A percentile compares a stretch with the other conserved stretches of the same genome.
Evolutionary conservation across 53 echinoderm and acorn worm species (phyloP).

Genomic region (Patiria pectinifera): DNA sequence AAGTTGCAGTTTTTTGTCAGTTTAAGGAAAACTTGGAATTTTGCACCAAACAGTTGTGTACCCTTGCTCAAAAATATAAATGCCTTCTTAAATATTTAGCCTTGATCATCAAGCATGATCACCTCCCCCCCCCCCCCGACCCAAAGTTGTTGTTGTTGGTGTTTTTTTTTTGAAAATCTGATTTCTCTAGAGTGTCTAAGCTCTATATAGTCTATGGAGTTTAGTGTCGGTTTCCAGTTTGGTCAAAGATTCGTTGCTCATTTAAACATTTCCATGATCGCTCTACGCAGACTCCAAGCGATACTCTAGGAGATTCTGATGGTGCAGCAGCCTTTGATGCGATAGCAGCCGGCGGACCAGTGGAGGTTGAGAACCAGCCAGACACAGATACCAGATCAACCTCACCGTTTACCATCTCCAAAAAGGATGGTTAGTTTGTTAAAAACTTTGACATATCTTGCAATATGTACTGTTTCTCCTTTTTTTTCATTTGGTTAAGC

Average conservation of each 20-base stretch:
- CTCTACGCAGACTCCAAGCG: slow-evolving; percentile 80
- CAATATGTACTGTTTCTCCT: background rate
- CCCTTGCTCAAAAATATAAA: too few relatives aligned
- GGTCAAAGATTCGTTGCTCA: background rate
- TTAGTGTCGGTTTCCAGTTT: background rate
- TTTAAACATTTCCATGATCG: background rate
- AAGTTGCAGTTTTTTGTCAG: too few relatives aligned
- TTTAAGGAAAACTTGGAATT: too few relatives aligned
- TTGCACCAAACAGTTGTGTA: too few relatives aligned
- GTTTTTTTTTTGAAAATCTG: too few relatives aligned
- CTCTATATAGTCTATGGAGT: background rate
- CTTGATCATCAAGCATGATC: too few relatives aligned
- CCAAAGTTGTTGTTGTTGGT: too few relatives aligned
- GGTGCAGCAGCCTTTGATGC: slow-evolving; percentile 95
- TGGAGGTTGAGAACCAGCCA: slow-evolving; percentile 86
- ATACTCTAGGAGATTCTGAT: slow-evolving; percentile 78
- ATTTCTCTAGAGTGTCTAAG: too few relatives aligned
- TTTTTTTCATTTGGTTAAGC: background rate
- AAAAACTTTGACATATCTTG: background rate
- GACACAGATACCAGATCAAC: slow-evolving; percentile 67
- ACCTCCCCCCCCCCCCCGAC: too few relatives aligned
- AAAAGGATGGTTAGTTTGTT: slow-evolving; percentile 77
- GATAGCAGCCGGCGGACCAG: slow-evolving; percentile 84
- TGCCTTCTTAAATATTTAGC: too few relatives aligned
- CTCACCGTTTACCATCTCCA: slow-evolving; percentile 89